Base-by-base conservation (phyloP, 2,113 vertebrate species). In the Cololabis saira region DNA sequence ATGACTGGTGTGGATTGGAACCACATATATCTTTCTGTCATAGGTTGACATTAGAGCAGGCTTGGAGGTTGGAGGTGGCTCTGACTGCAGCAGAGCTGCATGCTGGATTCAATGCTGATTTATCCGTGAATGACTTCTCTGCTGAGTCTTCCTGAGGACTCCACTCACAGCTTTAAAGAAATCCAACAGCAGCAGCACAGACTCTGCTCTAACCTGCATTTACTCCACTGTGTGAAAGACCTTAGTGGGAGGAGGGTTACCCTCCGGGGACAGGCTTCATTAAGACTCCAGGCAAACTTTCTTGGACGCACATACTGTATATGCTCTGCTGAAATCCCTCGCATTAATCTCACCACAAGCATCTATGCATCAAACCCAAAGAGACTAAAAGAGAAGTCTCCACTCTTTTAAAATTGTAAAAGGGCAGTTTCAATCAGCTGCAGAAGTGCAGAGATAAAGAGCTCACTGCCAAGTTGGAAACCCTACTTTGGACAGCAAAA, bases 251-350 rank as follows among this genome's bases (percentile, higher is more conserved):
- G 18, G n/a, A 63, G 8, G 22, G 24, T 15, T 16, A 15, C 42
- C 17, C 11, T 47, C 21, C 21, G 22, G 21, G 27, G 55, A 54
- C 8, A 4, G 2, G 9, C 27, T 43, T 71, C 24, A 57, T 74
- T 66, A 42, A 12, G 17, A 14, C 12, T 15, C 40, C 66, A 44
- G 47, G 30, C 43, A 69, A 68, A 62, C 21, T 50, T 71, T 18
- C 12, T 16, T 16, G 18, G 3, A 13, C 41, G 53, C 6, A 48
- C 14, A 41, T 14, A 3, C 33, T 37, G 33, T 37, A 3, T 4
- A 37, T 37, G 33, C 33, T 7, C 6, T 33, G 30, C 16, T 14
- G 33, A 19, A 41, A 3, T 18, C 14, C 41, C 3, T 24, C 19
- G 6, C 17, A 42, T 61, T 40, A 61, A 16, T 53, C 0, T 13